A percentile compares a stretch with the other conserved stretches of the same genome.
Conservation (phyloP, 1,140 invertebrate species). For the Venturia canescens region DNA sequence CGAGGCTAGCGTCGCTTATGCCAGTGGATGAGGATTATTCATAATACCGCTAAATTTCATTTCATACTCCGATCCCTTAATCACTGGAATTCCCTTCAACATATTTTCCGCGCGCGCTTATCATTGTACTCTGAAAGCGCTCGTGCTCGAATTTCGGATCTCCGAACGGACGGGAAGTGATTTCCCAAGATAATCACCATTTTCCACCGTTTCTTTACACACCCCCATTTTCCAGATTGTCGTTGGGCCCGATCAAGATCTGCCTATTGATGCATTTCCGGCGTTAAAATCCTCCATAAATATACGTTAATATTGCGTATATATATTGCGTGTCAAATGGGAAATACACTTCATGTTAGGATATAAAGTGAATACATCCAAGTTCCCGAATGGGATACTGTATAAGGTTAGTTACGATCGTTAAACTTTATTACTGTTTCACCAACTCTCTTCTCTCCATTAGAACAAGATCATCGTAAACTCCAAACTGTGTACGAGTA, state of each 20-base stretch:
- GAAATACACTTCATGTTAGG: background rate
- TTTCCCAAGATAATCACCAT: background rate
- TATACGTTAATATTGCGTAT: background rate
- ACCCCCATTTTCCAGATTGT: background rate
- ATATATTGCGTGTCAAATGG: background rate
- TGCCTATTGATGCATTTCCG: background rate
- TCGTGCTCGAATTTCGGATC: background rate
- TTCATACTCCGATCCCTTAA: too few species aligned
- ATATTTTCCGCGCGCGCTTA: background rate
- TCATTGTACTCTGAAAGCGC: background rate
- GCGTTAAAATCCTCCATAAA: slow-evolving; percentile 7
- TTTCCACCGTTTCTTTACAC: background rate
- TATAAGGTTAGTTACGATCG: slow-evolving; percentile 34
- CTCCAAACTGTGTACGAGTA: slow-evolving; percentile 18
- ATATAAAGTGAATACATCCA: slow-evolving; percentile 27
- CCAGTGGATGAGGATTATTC: slow-evolving; percentile 8
- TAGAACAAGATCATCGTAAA: slow-evolving; percentile 42
- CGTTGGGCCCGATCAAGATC: background rate
- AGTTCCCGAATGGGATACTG: background rate
- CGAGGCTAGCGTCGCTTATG: background rate
- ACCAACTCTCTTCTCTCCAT: slow-evolving; percentile 39
- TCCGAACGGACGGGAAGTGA: background rate
- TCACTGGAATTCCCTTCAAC: too few species aligned
- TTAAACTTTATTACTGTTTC: slow-evolving; percentile 44
- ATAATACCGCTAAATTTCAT: slow-evolving; percentile 7